Conservation (phyloP, 2,888 invertebrate species). For the Horisme vitalbata region DNA sequence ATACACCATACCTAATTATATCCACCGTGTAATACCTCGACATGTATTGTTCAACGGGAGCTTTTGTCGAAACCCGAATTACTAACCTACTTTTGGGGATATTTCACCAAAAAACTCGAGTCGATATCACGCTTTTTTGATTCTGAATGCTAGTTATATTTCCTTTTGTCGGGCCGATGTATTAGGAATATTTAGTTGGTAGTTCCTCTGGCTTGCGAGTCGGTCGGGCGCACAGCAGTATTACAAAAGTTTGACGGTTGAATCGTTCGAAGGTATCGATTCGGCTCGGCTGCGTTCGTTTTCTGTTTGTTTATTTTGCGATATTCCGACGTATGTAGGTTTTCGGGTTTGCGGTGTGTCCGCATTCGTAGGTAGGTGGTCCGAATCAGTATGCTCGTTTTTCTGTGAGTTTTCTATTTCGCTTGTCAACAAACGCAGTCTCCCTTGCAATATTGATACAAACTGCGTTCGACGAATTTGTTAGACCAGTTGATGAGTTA, state of each 20-base stretch:
- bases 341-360: constrained; percentile 76
- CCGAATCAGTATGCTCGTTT: constrained; percentile 47
- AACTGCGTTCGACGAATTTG: constrained; percentile 8
- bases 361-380: constrained; percentile 60
- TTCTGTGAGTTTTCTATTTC: constrained; percentile 56
- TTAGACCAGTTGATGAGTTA: background rate
- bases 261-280: constrained; percentile 68
- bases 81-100: constrained; percentile 81
- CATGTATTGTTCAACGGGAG: constrained; percentile 62
- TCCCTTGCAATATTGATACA: constrained; percentile 28
- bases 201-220: constrained; percentile 37
- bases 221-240: constrained; percentile 46
- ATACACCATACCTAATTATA: constrained; percentile 82
- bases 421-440: constrained; percentile 44
- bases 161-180: constrained; percentile 64
- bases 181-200: constrained; percentile 68
- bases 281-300: constrained; percentile 61
- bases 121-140: constrained; percentile 75
- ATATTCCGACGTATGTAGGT: constrained; percentile 73
- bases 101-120: constrained; percentile 64
- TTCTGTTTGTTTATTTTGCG: constrained; percentile 64
- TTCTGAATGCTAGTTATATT: constrained; percentile 73
- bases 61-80: constrained; percentile 72
- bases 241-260: constrained; percentile 76
- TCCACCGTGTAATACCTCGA: constrained; percentile 76